Base-by-base conservation (phyloP, 2,888 invertebrate species). In the Peribatodes rhomboidaria region DNA sequence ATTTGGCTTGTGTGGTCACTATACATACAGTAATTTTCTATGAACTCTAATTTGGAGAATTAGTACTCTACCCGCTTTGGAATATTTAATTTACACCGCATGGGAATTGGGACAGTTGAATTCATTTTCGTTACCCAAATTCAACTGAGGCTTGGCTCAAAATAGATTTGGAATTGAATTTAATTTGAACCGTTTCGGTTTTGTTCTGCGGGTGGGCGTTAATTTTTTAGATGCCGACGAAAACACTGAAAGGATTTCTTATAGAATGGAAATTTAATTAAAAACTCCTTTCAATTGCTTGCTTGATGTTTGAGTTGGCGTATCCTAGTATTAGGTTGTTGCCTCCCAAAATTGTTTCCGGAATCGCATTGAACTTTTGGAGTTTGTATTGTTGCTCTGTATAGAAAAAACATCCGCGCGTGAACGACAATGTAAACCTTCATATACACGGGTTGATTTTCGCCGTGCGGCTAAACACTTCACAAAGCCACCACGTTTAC, bases 1-100 rank as follows among this genome's bases (percentile, higher is more conserved):
- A 85, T 84, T 87, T 86, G 77, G 82, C 79, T 83, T 79, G 79
- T 76, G 80, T 55, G 78, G 77, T 77, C 76, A 80, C 82, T 77
- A 83, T 79, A 77, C 78, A 81, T 79, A 78, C 73, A 76, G 79
- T 83, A 84, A 86, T 87, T 86, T 85, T 84, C 84, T 84, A 86
- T 86, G 81, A 82, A 84, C 79, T 84, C 79, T 82, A 85, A 85
- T 85, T 87, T 82, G 59, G 74, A 68, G 74, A 84, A 85, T 87
- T 85, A 85, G 82, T 84, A 82, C 75, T 75, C 75, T 74, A 80
- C 74, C 78, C 76, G 73, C 75, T 76, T 80, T 75, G 75, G 79
- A 71, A 82, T 83, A 80, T 81, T 82, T 83, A 83, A 83, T 82
- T 82, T 72, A 68, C 71, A 74, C 70, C 61, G 64, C 65, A 63